phyloP scores from a whole-genome alignment of 2,888 invertebrate species.

The Sminthurinus aureus region DNA sequence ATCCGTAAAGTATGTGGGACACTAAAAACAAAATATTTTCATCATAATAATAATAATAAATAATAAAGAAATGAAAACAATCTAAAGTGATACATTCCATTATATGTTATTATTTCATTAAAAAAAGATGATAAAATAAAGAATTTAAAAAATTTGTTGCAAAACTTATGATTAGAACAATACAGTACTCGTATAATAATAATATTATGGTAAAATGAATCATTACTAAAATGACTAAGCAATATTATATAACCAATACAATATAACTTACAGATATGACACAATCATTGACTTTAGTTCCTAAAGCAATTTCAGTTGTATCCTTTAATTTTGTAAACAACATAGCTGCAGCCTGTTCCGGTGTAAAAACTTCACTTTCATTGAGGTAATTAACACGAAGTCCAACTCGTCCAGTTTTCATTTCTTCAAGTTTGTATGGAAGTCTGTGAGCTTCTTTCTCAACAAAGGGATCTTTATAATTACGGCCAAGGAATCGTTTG shows the following conservation, averaged over 20 bases:
- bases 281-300: slow-evolving; percentile 92
- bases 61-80: not conserved
- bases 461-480: slow-evolving; percentile 86
- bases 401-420: slow-evolving; percentile 81
- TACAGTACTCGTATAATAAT: too few species aligned
- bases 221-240: too few species aligned
- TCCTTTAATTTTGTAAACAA: slow-evolving; percentile 96
- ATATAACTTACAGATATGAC: slow-evolving; percentile 78
- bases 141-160: too few species aligned
- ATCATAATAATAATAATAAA: not conserved
- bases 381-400: slow-evolving; percentile 81
- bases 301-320: slow-evolving; percentile 82
- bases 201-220: too few species aligned
- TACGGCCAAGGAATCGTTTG: slow-evolving; percentile 90
- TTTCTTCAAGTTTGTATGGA: slow-evolving; percentile 80
- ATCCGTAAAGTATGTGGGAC: slow-evolving; percentile 93
- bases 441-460: slow-evolving; percentile 81
- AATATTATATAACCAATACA: too few species aligned
- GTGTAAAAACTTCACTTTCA: slow-evolving; percentile 83
- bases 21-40: slow-evolving; percentile 21
- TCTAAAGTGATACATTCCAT: too few species aligned
- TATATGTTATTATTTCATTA: too few species aligned
- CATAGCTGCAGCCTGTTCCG: slow-evolving; percentile 97
- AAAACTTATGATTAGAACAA: too few species aligned
- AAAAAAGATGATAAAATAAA: too few species aligned